These are phyloP conservation scores for Siphlonurus alternatus DNA, from an alignment of 2,888 invertebrate genomes.

Conservation along the genomic window DNA sequence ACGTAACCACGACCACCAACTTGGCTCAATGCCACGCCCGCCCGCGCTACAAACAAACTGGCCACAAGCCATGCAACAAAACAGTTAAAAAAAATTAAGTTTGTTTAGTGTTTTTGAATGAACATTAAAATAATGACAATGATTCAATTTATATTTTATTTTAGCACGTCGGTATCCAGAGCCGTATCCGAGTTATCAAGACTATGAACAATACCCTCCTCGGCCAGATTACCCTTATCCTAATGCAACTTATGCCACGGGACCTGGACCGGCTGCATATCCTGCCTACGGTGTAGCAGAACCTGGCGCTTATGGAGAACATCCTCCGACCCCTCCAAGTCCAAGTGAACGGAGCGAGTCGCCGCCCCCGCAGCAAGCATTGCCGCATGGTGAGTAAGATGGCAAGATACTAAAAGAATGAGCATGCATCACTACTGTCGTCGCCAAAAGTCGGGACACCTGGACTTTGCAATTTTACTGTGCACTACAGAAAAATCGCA, in stretches of 20 bases:
- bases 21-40: not conserved
- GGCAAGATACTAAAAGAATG: not conserved
- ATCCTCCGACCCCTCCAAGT: constrained; percentile 32
- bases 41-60: not conserved
- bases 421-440: too few relatives aligned
- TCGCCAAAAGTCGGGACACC: not conserved
- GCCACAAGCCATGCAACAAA: not conserved
- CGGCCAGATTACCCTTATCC: constrained; percentile 28
- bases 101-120: not conserved
- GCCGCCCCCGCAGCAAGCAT: constrained; percentile 31
- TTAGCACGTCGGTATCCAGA: constrained; percentile 14
- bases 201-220: constrained; percentile 37
- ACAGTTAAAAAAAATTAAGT: not conserved
- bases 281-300: constrained; percentile 18
- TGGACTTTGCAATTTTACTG: not conserved
- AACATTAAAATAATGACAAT: not conserved
- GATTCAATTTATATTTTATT: not conserved
- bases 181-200: constrained; percentile 34
- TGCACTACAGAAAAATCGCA: too few relatives aligned
- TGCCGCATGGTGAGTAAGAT: constrained; percentile 12
- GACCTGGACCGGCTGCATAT: constrained; percentile 16
- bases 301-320: constrained; percentile 25
- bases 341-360: constrained; percentile 36
- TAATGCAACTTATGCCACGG: constrained; percentile 23
- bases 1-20: not conserved